A percentile compares a stretch with the other conserved stretches of the same genome.
These are phyloP conservation scores for Dromaius novaehollandiae DNA, from an alignment of 2,113 vertebrate genomes.

Conservation along the genomic window DNA sequence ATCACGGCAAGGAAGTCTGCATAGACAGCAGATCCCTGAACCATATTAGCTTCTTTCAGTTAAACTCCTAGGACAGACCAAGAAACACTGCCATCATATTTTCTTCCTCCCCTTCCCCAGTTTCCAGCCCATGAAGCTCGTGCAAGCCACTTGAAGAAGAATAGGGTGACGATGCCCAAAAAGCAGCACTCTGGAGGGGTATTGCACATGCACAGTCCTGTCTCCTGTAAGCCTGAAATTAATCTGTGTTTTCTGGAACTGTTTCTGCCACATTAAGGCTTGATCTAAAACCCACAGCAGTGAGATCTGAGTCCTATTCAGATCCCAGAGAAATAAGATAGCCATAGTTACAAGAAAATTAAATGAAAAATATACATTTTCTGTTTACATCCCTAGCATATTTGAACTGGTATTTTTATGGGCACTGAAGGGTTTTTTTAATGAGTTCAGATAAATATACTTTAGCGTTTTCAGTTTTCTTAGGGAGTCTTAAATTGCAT, in stretches of 20 bases:
- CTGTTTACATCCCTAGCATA: background rate
- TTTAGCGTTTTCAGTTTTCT: background rate
- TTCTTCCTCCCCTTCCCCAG: background rate
- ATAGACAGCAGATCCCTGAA: background rate
- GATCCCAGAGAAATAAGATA: background rate
- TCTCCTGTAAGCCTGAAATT: background rate
- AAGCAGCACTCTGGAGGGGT: background rate
- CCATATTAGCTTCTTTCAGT: background rate
- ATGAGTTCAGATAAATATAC: background rate
- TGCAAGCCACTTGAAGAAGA: background rate
- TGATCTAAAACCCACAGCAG: background rate
- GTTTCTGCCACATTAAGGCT: background rate
- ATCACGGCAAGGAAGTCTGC: background rate
- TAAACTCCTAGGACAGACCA: background rate
- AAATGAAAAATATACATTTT: background rate
- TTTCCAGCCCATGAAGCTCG: background rate
- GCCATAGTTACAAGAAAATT: background rate
- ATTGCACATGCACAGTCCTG: background rate
- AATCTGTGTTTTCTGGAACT: background rate
- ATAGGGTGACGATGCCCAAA: background rate
- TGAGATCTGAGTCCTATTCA: background rate
- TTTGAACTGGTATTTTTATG: background rate
- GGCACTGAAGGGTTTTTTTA: accelerated
- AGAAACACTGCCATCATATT: background rate
- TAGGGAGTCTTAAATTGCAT: background rate